Evolutionary conservation across 2,888 invertebrate species (phyloP).

Genomic region (Drosophila paucipuncta): DNA sequence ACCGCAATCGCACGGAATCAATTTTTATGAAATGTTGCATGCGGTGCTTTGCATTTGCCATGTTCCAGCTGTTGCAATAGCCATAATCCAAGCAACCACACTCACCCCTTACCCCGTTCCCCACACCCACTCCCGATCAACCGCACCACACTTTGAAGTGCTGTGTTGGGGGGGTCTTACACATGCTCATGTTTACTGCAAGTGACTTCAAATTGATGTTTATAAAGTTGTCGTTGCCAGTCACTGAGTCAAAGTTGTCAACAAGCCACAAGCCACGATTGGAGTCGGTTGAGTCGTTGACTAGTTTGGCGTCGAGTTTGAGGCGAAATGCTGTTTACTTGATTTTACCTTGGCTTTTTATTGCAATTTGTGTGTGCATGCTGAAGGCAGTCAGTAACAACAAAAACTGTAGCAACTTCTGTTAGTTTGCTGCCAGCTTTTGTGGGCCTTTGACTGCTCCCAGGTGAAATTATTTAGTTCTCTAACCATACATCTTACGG

Average conservation of each 20-base stretch:
- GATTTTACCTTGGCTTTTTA: slow-evolving; percentile 63
- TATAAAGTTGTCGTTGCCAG: slow-evolving; percentile 63
- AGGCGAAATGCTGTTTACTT: slow-evolving; percentile 60
- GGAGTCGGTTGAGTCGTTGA: slow-evolving; percentile 33
- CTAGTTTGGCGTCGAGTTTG: slow-evolving; percentile 23
- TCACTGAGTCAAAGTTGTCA: slow-evolving; percentile 66
- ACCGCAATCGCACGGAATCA: slow-evolving; percentile 64
- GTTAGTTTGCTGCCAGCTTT: slow-evolving; percentile 19
- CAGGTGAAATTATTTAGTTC: slow-evolving; percentile 56
- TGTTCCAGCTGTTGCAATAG: slow-evolving; percentile 55
- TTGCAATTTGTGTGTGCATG: slow-evolving; percentile 47
- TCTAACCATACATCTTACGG: slow-evolving; percentile 29
- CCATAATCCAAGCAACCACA: neutral
- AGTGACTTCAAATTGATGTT: slow-evolving; percentile 60
- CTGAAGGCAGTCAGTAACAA: slow-evolving; percentile 9
- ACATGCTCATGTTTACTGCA: slow-evolving; percentile 28
- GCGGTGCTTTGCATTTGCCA: slow-evolving; percentile 34
- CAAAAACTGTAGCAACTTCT: slow-evolving; percentile 8
- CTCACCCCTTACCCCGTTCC: neutral
- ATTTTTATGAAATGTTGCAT: slow-evolving; percentile 68
- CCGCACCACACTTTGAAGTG: neutral
- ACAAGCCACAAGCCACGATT: slow-evolving; percentile 62
- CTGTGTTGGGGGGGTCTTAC: neutral
- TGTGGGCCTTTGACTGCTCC: slow-evolving; percentile 36
- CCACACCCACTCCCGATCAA: no score